Percentiles rank a stretch among this genome's conserved stretches.
Evolutionary conservation across 2,113 vertebrate species (phyloP).

Genomic region (Podarcis raffonei): DNA sequence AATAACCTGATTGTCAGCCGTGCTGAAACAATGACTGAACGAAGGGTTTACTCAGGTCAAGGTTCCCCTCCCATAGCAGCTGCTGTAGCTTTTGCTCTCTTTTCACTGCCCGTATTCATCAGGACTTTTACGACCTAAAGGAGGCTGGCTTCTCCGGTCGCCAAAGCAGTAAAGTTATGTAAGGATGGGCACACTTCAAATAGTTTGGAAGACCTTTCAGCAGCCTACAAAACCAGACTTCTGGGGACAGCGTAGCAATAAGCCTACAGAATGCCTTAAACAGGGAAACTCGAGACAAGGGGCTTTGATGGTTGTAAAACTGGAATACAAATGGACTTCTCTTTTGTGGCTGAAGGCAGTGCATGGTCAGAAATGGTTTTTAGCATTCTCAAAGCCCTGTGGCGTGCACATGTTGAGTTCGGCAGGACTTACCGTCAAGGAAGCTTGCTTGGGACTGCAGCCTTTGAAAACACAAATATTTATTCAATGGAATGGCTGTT

Average conservation of each 20-base stretch:
- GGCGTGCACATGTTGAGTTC: too few species aligned
- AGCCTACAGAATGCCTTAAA: not conserved
- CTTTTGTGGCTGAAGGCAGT: not conserved
- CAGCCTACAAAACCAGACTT: not conserved
- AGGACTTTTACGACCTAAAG: conserved; percentile 8
- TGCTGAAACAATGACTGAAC: conserved; percentile 7
- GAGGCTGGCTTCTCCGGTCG: not conserved
- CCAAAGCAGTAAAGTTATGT: not conserved
- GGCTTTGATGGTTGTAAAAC: not conserved
- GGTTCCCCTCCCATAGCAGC: conserved; percentile 19
- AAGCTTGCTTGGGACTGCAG: not conserved
- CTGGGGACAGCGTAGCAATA: not conserved
- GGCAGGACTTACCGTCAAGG: too few species aligned
- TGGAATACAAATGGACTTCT: not conserved
- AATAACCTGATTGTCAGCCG: conserved; percentile 23
- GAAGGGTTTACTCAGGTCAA: conserved; percentile 2
- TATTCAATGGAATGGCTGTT: too few species aligned
- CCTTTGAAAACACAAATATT: not conserved
- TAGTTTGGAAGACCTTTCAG: not conserved
- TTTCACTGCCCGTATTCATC: not conserved
- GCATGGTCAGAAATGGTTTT: not conserved
- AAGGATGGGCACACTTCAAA: conserved; percentile 5
- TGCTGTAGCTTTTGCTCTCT: not conserved
- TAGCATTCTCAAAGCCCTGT: not conserved
- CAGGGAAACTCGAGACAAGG: not conserved